These are phyloP conservation scores for Siniperca knerii DNA, from an alignment of 2,113 vertebrate genomes.

Conservation along the genomic window DNA sequence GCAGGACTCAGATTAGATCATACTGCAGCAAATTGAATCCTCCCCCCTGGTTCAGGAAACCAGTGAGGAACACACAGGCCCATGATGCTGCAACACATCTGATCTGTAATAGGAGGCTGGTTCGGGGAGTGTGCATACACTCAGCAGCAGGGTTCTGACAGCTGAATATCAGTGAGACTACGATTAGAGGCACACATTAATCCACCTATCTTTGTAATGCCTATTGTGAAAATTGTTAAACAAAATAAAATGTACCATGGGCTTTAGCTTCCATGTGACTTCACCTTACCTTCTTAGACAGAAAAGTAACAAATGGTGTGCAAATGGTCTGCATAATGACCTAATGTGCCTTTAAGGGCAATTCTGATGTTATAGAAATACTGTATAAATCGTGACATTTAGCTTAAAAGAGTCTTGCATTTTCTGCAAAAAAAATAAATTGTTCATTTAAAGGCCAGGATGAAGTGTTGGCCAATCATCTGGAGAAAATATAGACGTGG, in stretches of 20 bases:
- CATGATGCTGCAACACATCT: constrained; percentile 68
- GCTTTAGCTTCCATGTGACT: constrained; percentile 13
- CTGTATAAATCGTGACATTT: constrained; percentile 28
- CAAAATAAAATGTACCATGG: not conserved
- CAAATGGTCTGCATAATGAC: constrained; percentile 11
- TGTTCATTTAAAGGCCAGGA: constrained; percentile 16
- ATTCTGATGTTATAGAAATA: constrained; percentile 10
- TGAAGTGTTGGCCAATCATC: constrained; percentile 62
- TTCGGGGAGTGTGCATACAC: constrained; percentile 22
- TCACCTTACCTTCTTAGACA: not conserved
- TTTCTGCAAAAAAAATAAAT: not conserved
- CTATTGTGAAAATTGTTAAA: not conserved
- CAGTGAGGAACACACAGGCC: constrained; percentile 67
- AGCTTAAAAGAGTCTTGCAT: not conserved
- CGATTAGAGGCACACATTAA: not conserved
- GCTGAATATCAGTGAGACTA: constrained; percentile 20
- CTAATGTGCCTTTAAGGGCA: not conserved
- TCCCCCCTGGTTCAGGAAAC: constrained; percentile 52
- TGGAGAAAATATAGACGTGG: constrained; percentile 34
- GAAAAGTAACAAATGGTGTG: not conserved
- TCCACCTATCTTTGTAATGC: constrained; percentile 6
- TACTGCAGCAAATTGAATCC: constrained; percentile 82
- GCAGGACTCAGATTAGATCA: constrained; percentile 83
- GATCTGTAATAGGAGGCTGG: constrained; percentile 59
- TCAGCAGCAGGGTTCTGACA: constrained; percentile 23